Evolutionary conservation across 2,888 invertebrate species (phyloP).

Genomic region (Homarus gammarus): DNA sequence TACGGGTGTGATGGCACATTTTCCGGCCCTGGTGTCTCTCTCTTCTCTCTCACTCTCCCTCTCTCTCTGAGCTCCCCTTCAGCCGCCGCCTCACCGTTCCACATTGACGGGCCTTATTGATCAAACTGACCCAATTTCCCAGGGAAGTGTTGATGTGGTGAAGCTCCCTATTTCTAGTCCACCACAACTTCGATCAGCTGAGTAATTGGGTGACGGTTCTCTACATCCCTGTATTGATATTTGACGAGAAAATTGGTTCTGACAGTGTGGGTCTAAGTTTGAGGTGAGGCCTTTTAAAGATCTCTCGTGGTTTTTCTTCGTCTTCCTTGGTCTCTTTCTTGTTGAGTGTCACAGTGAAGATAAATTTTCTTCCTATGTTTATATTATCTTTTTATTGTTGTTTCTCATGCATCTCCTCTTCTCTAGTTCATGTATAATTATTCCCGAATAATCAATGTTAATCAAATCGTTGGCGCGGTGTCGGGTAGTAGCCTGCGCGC

Average conservation of each 20-base stretch:
- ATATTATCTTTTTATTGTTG: not conserved
- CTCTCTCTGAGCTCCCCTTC: conserved; percentile 10
- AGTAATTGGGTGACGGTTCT: not conserved
- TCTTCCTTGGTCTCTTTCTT: not conserved
- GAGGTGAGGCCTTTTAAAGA: not conserved
- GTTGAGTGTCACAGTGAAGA: not conserved
- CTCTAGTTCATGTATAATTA: conserved; percentile 16
- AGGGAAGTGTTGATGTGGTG: not conserved
- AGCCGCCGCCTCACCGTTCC: not conserved
- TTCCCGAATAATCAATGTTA: conserved; percentile 61
- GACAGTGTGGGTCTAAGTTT: not conserved
- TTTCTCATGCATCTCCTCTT: not conserved
- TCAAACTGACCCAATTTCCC: conserved; percentile 9
- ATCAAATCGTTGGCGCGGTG: conserved; percentile 55
- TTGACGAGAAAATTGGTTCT: not conserved
- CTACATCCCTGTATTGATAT: not conserved
- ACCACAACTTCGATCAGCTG: not conserved
- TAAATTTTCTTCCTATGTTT: not conserved
- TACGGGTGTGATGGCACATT: not conserved
- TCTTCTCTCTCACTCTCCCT: conserved; percentile 10
- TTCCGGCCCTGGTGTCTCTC: not conserved
- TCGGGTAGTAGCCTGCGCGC: conserved; percentile 51
- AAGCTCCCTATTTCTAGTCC: not conserved
- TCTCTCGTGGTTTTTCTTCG: not conserved
- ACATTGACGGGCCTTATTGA: conserved; percentile 2